These are phyloP conservation scores for Falco rusticolus DNA, from an alignment of 2,797 vertebrate species.

Conservation along the genomic window DNA sequence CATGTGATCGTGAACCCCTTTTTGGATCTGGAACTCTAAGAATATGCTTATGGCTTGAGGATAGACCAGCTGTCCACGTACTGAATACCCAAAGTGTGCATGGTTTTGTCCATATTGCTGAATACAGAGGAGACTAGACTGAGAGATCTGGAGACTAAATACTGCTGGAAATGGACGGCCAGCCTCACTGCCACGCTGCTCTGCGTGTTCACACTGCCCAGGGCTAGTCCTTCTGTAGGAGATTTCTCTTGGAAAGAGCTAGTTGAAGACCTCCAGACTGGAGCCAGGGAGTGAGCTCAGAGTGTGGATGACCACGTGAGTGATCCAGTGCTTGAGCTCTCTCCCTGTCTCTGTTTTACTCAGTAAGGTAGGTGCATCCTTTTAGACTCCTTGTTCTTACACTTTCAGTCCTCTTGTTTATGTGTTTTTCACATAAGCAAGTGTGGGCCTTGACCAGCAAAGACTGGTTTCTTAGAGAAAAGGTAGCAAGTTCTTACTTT, in stretches of 20 bases:
- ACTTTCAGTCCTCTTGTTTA: not conserved
- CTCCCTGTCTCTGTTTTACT: not conserved
- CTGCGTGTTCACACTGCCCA: not conserved
- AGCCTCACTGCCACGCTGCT: not conserved
- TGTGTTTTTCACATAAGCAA: not conserved
- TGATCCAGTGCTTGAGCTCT: not conserved
- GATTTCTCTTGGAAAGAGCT: not conserved
- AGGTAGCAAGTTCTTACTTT: not conserved
- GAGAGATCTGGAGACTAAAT: not conserved
- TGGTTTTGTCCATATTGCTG: not conserved
- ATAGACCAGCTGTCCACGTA: not conserved
- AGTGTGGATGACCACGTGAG: rapidly evolving
- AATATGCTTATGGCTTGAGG: not conserved
- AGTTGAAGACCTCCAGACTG: not conserved
- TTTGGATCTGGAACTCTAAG: not conserved
- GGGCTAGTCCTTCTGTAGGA: not conserved
- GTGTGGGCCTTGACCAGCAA: not conserved
- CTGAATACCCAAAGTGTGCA: not conserved
- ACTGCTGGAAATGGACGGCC: not conserved
- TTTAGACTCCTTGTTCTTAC: not conserved
- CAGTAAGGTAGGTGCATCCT: not conserved
- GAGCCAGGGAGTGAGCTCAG: not conserved
- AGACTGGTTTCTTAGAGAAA: not conserved
- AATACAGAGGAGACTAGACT: not conserved
- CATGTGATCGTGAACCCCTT: not conserved